Conservation (phyloP, 2,888 invertebrate genomes). For the Polymixis flavicincta region DNA sequence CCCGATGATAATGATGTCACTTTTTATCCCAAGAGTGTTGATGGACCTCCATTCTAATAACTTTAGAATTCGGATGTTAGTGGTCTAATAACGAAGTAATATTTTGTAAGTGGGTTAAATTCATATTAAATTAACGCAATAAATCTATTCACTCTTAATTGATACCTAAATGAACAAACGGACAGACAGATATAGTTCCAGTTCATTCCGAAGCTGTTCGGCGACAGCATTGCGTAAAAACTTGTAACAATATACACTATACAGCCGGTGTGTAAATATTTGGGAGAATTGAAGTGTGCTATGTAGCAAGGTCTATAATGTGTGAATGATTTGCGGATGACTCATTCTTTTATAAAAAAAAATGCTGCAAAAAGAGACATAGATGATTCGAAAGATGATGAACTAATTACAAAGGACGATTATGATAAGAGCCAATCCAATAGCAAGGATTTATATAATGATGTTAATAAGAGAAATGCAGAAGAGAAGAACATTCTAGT, state of each 20-base stretch:
- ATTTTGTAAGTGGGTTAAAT: too few relatives aligned
- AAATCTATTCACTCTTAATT: slow-evolving; percentile 20
- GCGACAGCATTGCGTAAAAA: slow-evolving; percentile 59
- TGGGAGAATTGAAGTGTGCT: slow-evolving; percentile 27
- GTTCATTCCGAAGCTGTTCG: slow-evolving; percentile 33
- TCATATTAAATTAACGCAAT: background rate
- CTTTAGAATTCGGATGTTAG: background rate
- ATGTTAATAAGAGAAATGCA: background rate
- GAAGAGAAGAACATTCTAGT: too few relatives aligned
- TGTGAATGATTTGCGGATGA: slow-evolving; percentile 31
- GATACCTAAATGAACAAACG: slow-evolving; percentile 24
- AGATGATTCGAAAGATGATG: background rate
- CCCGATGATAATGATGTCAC: background rate
- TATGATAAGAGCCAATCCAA: background rate
- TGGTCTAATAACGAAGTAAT: too few relatives aligned
- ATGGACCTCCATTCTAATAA: background rate
- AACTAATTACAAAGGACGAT: background rate
- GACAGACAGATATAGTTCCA: slow-evolving; percentile 53
- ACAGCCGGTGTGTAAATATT: slow-evolving; percentile 54
- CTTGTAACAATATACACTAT: slow-evolving; percentile 48
- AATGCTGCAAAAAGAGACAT: background rate
- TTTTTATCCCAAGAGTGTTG: background rate
- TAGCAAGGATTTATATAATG: background rate
- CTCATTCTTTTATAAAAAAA: background rate
- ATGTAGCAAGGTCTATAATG: slow-evolving; percentile 33